These are phyloP conservation scores for Heterotis niloticus DNA, from an alignment of 2,113 vertebrate genomes.

Conservation along the genomic window DNA sequence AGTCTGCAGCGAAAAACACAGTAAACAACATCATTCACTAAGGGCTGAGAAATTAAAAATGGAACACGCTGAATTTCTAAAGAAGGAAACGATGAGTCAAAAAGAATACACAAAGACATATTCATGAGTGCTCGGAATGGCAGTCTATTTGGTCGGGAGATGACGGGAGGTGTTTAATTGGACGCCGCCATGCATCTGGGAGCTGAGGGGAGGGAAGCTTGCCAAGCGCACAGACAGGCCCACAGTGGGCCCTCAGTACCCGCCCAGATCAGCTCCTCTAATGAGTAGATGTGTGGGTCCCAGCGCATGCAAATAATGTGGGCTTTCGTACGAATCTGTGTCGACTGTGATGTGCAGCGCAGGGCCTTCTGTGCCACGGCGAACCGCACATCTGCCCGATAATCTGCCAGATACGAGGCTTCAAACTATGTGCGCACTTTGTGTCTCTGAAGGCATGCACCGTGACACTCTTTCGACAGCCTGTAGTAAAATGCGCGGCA, in stretches of 20 bases:
- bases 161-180: slow-evolving; percentile 12
- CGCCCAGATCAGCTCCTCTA: slow-evolving; percentile 42
- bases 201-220: not conserved
- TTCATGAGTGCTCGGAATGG: not conserved
- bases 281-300: slow-evolving; percentile 37
- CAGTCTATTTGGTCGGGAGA: not conserved
- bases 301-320: slow-evolving; percentile 39
- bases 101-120: not conserved
- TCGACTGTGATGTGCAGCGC: not conserved
- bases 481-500: no score
- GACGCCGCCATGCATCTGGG: not conserved
- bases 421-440: no score
- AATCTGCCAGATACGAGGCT: no score
- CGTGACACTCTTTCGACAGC: no score
- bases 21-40: not conserved
- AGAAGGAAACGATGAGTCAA: not conserved
- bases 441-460: no score
- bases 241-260: slow-evolving; percentile 1
- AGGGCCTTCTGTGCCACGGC: no score
- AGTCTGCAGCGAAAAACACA: not conserved
- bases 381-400: no score
- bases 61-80: not conserved
- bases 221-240: not conserved
- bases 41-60: slow-evolving; percentile 10
- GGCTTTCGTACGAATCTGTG: not conserved